Conservation (phyloP, 2,113 vertebrate species). For the Lycocorax pyrrhopterus region DNA sequence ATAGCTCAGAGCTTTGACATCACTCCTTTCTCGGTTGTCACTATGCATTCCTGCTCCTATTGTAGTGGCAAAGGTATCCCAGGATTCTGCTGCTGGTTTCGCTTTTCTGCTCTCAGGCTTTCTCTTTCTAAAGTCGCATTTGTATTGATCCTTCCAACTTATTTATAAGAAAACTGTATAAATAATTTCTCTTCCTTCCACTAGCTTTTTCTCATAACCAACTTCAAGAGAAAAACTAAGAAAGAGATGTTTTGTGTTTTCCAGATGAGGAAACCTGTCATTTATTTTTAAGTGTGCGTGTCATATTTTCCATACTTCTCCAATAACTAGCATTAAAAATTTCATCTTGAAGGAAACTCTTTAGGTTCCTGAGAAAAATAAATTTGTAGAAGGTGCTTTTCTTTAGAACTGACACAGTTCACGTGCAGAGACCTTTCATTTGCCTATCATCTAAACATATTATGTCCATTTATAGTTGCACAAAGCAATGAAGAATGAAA, state of each 20-base stretch:
- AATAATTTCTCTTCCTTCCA: constrained; percentile 5
- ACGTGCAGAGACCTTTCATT: neutral
- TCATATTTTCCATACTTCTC: neutral
- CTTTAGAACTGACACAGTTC: neutral
- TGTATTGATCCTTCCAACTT: constrained; percentile 3
- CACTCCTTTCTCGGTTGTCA: neutral
- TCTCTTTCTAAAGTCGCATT: neutral
- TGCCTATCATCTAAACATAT: neutral
- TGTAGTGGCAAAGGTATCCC: neutral
- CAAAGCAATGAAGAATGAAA: neutral
- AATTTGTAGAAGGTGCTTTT: neutral
- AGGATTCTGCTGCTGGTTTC: neutral
- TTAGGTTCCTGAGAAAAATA: neutral
- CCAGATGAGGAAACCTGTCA: neutral
- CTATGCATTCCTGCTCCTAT: neutral
- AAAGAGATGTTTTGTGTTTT: neutral
- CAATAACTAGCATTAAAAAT: neutral
- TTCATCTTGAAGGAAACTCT: neutral
- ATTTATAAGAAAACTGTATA: neutral
- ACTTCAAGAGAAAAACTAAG: neutral
- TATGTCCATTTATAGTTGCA: neutral
- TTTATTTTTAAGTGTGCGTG: neutral
- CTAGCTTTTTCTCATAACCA: neutral
- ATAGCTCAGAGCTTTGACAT: neutral
- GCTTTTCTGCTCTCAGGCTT: neutral